These are phyloP conservation scores for Trachops cirrhosus DNA, from an alignment of 2,797 vertebrate species.

Conservation along the genomic window DNA sequence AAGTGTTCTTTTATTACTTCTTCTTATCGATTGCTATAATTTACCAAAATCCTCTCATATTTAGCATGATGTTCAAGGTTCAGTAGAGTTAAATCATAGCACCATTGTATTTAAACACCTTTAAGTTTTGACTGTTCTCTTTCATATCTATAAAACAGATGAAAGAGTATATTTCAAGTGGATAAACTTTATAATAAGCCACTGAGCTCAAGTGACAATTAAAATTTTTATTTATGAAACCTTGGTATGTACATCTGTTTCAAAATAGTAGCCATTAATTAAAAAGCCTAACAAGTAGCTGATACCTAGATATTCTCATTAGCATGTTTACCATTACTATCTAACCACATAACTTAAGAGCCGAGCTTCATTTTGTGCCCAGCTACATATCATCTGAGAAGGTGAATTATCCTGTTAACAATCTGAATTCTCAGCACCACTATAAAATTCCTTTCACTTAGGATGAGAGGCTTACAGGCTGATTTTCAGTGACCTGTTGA, in stretches of 20 bases:
- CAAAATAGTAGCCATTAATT: neutral
- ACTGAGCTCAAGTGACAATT: neutral
- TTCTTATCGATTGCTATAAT: neutral
- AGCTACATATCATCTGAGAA: neutral
- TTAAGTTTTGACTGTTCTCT: neutral
- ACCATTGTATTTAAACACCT: neutral
- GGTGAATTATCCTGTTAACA: neutral
- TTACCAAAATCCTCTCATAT: neutral
- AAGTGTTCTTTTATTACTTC: neutral
- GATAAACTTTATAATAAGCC: neutral
- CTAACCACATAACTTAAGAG: neutral
- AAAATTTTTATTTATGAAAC: neutral
- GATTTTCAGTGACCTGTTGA: neutral
- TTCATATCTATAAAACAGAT: neutral
- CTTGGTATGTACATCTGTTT: neutral
- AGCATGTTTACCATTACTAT: neutral
- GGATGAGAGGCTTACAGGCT: neutral
- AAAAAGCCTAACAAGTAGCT: neutral
- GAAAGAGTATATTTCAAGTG: neutral
- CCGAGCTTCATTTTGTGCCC: neutral
- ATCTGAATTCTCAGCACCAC: neutral
- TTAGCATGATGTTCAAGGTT: neutral
- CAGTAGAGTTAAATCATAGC: neutral
- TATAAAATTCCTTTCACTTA: neutral
- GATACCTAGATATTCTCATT: neutral